Percentiles rank a stretch among this genome's conserved stretches.
These are phyloP conservation scores for Catamblyrhynchus diadema DNA, from an alignment of 2,797 vertebrate genomes.

Conservation along the genomic window DNA sequence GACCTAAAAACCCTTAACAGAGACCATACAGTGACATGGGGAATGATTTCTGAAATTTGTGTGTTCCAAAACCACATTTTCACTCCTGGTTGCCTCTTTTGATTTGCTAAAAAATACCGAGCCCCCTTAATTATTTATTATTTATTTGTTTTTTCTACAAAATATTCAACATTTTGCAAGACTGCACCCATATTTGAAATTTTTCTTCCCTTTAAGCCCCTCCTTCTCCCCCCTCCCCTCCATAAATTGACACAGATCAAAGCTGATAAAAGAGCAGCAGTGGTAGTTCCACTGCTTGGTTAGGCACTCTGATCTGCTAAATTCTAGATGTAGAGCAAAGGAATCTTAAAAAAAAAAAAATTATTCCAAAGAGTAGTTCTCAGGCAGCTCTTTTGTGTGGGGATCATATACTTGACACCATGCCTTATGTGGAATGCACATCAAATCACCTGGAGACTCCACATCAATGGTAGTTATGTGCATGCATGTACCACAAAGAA, in stretches of 20 bases:
- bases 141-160: not conserved
- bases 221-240: fast-evolving
- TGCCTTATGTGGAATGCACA: conserved; percentile 68
- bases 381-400: conserved; percentile 49
- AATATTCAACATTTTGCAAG: not conserved
- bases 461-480: conserved; percentile 62
- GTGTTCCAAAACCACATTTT: not conserved
- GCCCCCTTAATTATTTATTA: not conserved
- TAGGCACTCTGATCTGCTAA: conserved; percentile 50
- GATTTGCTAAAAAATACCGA: not conserved
- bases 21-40: not conserved
- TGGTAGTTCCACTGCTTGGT: conserved; percentile 29
- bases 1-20: not conserved
- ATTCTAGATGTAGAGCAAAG: conserved; percentile 33
- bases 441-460: conserved; percentile 67
- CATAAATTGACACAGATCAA: not conserved
- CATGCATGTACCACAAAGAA: conserved; percentile 54
- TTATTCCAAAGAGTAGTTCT: conserved; percentile 12
- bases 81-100: not conserved
- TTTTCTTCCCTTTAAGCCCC: not conserved
- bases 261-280: conserved; percentile 10
- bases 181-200: not conserved
- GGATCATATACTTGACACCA: conserved; percentile 62
- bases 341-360: conserved; percentile 4
- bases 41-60: not conserved